Conservation (phyloP, 2,888 invertebrate genomes). For the Glomeris marginata region DNA sequence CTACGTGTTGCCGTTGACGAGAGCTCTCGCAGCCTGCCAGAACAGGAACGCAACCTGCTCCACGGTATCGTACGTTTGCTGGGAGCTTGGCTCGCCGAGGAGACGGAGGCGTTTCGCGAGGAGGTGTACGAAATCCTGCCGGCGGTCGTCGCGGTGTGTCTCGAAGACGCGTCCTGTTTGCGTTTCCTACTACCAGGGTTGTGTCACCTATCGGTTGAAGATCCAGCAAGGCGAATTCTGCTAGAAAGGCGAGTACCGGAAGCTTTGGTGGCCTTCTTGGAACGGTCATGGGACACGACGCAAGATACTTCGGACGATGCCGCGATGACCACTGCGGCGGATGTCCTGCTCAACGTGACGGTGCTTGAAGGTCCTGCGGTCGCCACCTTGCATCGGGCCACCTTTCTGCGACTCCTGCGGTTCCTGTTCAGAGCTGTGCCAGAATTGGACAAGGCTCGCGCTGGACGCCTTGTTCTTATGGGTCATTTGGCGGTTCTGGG, state of each 20-base stretch:
- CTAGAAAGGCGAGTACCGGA: slow-evolving; percentile 37
- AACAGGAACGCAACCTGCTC: slow-evolving; percentile 40
- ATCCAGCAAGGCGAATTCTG: slow-evolving; percentile 64
- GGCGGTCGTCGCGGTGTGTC: slow-evolving; percentile 60
- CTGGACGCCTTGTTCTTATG: slow-evolving; percentile 56
- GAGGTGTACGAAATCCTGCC: slow-evolving; percentile 64
- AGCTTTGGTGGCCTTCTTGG: slow-evolving; percentile 23
- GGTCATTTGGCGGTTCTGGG: slow-evolving; percentile 74
- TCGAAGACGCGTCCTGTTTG: slow-evolving; percentile 38
- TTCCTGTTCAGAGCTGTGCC: slow-evolving; percentile 73
- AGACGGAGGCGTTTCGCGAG: slow-evolving; percentile 43
- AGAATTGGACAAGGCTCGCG: slow-evolving; percentile 64
- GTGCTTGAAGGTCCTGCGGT: slow-evolving; percentile 73
- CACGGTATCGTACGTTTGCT: slow-evolving; percentile 69
- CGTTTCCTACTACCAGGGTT: slow-evolving; percentile 72
- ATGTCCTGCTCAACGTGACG: slow-evolving; percentile 81
- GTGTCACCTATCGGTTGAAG: slow-evolving; percentile 83
- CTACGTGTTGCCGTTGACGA: slow-evolving; percentile 27
- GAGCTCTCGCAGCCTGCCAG: not conserved
- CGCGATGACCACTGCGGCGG: slow-evolving; percentile 76
- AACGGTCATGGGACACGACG: slow-evolving; percentile 25
- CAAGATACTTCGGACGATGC: slow-evolving; percentile 54
- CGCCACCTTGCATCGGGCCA: slow-evolving; percentile 45
- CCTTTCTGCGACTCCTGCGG: slow-evolving; percentile 64
- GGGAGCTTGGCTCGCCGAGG: slow-evolving; percentile 80